A percentile compares a stretch with the other conserved stretches of the same genome.
Evolutionary conservation across 2,113 vertebrate species (phyloP).

Genomic region (Columbina picui): DNA sequence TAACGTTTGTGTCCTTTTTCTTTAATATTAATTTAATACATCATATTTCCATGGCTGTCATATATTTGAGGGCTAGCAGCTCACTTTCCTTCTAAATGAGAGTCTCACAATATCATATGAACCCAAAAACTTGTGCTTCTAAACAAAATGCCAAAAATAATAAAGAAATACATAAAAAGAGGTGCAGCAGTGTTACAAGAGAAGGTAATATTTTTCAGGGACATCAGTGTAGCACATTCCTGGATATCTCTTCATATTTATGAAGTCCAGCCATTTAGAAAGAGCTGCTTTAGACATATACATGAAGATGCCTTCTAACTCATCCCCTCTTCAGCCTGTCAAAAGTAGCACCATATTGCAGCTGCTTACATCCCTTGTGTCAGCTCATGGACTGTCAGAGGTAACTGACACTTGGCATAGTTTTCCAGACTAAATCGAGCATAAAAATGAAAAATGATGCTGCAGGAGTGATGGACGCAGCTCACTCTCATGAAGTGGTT

Average conservation of each 20-base stretch:
- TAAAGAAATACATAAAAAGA: background rate
- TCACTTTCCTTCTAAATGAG: background rate
- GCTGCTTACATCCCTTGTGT: background rate
- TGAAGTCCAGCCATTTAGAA: background rate
- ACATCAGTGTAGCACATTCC: background rate
- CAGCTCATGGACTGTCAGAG: background rate
- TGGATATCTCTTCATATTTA: background rate
- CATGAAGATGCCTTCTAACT: background rate
- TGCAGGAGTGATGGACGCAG: background rate
- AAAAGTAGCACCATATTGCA: background rate
- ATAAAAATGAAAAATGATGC: background rate
- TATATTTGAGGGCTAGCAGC: background rate
- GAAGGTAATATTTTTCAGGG: background rate
- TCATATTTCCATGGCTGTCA: background rate
- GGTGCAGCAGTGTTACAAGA: background rate
- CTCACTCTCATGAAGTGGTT: background rate
- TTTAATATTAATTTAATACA: background rate
- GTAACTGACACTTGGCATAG: background rate
- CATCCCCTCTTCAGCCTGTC: background rate
- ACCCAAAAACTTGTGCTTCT: background rate
- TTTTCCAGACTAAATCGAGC: background rate
- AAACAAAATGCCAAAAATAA: background rate
- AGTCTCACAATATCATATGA: background rate
- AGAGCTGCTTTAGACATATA: background rate
- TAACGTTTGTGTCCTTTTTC: background rate